A percentile compares a stretch with the other conserved stretches of the same genome.
Evolutionary conservation across 2,888 invertebrate genomes (phyloP).

Genomic region (Aporophyla nigra): DNA sequence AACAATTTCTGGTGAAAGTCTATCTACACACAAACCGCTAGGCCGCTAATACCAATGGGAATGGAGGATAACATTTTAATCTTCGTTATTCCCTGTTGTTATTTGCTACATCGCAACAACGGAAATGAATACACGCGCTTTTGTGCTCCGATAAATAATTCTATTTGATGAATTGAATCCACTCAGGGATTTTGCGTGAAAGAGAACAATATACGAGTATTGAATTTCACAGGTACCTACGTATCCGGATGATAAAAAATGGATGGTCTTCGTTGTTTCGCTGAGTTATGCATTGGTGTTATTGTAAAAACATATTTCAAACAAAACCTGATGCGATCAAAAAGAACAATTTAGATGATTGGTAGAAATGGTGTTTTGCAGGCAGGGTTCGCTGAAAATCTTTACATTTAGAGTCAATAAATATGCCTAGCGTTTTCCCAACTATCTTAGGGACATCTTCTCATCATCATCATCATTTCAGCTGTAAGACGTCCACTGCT

Average conservation of each 20-base stretch:
- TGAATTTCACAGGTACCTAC: constrained; percentile 21
- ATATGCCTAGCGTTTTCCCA: too few species aligned
- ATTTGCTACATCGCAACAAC: constrained; percentile 57
- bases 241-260: constrained; percentile 20
- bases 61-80: constrained; percentile 67
- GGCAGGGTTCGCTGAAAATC: not conserved
- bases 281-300: constrained; percentile 17
- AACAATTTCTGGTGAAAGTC: constrained; percentile 59
- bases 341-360: not conserved
- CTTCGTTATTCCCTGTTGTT: constrained; percentile 66
- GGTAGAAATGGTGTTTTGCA: not conserved
- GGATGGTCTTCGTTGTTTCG: not conserved
- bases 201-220: constrained; percentile 29
- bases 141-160: constrained; percentile 65
- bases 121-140: constrained; percentile 62
- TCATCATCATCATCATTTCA: too few species aligned
- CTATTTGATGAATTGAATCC: constrained; percentile 62
- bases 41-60: constrained; percentile 63
- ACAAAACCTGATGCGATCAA: not conserved
- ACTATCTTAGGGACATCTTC: too few species aligned
- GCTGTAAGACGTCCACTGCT: too few species aligned
- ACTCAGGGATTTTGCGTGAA: constrained; percentile 55
- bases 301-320: constrained; percentile 7
- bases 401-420: not conserved
- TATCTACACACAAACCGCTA: constrained; percentile 61